Evolutionary conservation across 1,140 invertebrate species (phyloP).

Genomic region (Penaeus vannamei): DNA sequence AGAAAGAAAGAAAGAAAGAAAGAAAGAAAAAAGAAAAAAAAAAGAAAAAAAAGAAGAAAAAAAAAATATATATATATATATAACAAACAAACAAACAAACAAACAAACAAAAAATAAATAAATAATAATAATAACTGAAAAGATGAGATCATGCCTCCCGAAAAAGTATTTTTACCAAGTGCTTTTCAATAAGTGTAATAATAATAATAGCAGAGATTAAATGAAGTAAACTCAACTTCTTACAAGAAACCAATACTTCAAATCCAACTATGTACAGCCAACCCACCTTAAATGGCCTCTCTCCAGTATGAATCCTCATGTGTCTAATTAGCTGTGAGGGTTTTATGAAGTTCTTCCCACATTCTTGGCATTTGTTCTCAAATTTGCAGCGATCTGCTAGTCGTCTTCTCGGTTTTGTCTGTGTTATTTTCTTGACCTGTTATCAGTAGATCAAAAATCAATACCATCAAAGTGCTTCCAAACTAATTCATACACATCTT

Average conservation of each 20-base stretch:
- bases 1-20: too few species aligned
- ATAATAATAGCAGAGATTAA: not conserved
- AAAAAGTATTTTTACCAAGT: too few species aligned
- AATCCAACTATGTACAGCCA: not conserved
- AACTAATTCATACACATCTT: not conserved
- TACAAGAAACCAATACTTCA: not conserved
- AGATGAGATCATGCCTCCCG: too few species aligned
- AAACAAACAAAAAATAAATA: too few species aligned
- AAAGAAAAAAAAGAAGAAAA: too few species aligned
- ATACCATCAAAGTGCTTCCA: not conserved
- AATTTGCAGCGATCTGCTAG: conserved; percentile 52
- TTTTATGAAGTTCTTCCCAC: conserved; percentile 76
- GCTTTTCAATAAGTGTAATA: not conserved
- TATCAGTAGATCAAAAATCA: not conserved
- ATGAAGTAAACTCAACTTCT: not conserved
- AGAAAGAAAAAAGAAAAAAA: too few species aligned
- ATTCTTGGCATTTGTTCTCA: conserved; percentile 74
- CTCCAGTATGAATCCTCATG: conserved; percentile 85
- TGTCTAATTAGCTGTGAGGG: conserved; percentile 77
- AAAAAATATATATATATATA: too few species aligned
- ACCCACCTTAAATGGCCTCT: conserved; percentile 80
- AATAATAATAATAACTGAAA: too few species aligned
- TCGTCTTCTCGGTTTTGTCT: conserved; percentile 44
- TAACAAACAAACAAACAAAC: too few species aligned
- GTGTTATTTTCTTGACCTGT: conserved; percentile 48